phyloP scores from a whole-genome alignment of 2,113 vertebrate genomes.

The Dryoscopus gambensis region DNA sequence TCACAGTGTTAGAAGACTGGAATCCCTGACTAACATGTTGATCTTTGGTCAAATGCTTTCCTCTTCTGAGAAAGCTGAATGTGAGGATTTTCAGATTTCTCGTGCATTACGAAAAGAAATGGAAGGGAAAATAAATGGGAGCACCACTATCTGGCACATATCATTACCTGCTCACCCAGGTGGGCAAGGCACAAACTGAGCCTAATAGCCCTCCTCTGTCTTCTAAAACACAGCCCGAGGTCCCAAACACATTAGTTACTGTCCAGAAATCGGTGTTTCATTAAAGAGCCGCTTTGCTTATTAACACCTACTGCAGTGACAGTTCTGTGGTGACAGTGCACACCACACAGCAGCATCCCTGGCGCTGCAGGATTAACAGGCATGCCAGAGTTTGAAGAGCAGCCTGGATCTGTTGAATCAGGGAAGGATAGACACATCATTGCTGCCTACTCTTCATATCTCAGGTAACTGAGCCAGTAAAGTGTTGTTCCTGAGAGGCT shows the following conservation, averaged over 20 bases:
- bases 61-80: neutral
- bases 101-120: conserved; percentile 32
- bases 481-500: neutral
- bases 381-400: neutral
- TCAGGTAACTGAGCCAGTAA: neutral
- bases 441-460: neutral
- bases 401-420: neutral
- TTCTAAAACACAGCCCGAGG: neutral
- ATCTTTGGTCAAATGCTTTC: neutral
- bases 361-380: neutral
- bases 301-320: neutral
- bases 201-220: conserved; percentile 6
- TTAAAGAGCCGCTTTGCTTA: conserved; percentile 23
- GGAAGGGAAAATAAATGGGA: conserved; percentile 45
- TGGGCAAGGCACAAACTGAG: neutral
- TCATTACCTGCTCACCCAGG: conserved; percentile 1
- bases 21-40: neutral
- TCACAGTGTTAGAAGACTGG: neutral
- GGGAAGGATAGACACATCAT: neutral
- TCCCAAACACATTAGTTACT: neutral
- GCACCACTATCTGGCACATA: neutral
- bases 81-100: neutral
- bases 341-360: neutral
- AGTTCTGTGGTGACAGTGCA: neutral
- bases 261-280: conserved; percentile 6